Evolutionary conservation across 2,797 vertebrate genomes (phyloP), one percentile per base, ranked within the genome.

Genomic region (Falco naumanni): DNA sequence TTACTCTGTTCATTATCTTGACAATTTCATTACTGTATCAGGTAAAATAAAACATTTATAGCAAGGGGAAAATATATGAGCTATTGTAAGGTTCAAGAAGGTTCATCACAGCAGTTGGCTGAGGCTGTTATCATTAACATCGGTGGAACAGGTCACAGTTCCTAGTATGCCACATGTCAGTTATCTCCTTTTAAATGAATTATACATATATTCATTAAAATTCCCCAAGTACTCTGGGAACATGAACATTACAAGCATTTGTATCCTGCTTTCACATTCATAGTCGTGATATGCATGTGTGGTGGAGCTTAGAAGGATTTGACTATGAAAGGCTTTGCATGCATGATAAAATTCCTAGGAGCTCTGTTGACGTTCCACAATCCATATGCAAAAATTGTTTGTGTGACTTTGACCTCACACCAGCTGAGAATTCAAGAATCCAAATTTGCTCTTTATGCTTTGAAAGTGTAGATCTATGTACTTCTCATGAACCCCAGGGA

Each of bases 1-100:
- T 97, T 96, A 88, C 91, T 96, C 92, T 92, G 80, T 97, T 98
- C 96, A 98, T 98, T 98, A 98, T 98, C 97, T 95, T 98, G 97
- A 98, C 96, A 97, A 98, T 97, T 97, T 97, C 97, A 97, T 98
- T 97, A 97, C 92, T 94, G 86, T 93, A 96, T 94, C 95, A 97
- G 95, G 94, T 98, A 96, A 95, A 97, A 97, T 97, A 96, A 98
- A 97, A 95, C 90, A 96, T 96, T 97, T 96, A 96, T 97, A 92
- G 85, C 84, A 84, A 94, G 79, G 47, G 92, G 63, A 87, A 95
- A 96, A 96, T 93, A 94, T 93, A 97, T 96, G 96, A 96, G 95
- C 71, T 91, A 87, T 87, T 78, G 74, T 85, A 91, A 93, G 87
- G 87, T 95, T 97, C 94, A 96, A 95, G 93, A 93, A 96, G 76